These are phyloP conservation scores for Kradibia gibbosae DNA, from an alignment of 1,140 invertebrate species.

Conservation along the genomic window DNA sequence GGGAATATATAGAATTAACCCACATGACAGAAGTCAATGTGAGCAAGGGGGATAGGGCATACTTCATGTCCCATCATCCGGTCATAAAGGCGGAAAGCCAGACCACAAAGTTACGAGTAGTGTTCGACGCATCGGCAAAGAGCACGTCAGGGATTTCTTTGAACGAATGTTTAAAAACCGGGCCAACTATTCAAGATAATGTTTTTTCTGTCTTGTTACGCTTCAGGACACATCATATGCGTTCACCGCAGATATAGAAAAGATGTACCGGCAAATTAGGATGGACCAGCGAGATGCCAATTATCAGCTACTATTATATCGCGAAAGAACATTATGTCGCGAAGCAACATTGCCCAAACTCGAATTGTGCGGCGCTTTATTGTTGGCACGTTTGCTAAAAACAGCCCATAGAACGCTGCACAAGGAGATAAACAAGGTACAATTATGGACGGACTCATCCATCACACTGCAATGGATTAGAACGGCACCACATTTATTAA, in stretches of 20 bases:
- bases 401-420: too few species aligned
- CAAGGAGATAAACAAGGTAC: too few species aligned
- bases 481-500: too few species aligned
- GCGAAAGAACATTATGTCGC: too few species aligned
- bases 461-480: too few species aligned
- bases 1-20: constrained; percentile 61
- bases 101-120: constrained; percentile 46
- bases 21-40: constrained; percentile 58
- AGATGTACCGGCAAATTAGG: constrained; percentile 55
- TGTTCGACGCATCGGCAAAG: constrained; percentile 47
- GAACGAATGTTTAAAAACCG: constrained; percentile 34
- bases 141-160: background rate
- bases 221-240: constrained; percentile 25
- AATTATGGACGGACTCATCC: too few species aligned
- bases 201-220: constrained; percentile 12
- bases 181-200: constrained; percentile 27
- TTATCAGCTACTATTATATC: too few species aligned
- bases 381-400: too few species aligned
- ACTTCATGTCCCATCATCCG: constrained; percentile 30
- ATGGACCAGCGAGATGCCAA: too few species aligned
- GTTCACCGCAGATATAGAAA: constrained; percentile 47
- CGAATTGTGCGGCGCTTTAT: too few species aligned
- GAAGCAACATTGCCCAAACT: too few species aligned
- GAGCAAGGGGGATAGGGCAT: too few species aligned
- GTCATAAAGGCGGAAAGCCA: constrained; percentile 21